Conservation (phyloP, 2,113 vertebrate genomes). For the Calypte anna region DNA sequence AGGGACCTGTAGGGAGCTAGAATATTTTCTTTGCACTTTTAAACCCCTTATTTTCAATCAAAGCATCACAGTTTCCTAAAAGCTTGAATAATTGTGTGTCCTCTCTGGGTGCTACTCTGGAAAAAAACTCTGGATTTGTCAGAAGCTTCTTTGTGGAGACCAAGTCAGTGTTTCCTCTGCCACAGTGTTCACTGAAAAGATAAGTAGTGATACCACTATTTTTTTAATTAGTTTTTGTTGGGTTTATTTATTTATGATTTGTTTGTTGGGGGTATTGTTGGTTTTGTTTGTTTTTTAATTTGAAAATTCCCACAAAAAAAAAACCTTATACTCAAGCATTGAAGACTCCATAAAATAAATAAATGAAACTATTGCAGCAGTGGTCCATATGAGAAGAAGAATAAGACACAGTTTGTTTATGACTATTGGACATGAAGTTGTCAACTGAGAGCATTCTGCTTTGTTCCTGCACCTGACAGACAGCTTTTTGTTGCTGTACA, state of each 20-base stretch:
- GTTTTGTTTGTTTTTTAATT: too few species aligned
- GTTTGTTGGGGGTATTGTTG: background rate
- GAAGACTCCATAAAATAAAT: background rate
- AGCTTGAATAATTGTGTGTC: background rate
- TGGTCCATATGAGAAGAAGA: background rate
- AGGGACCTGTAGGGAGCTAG: background rate
- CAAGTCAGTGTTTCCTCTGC: background rate
- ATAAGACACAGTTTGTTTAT: background rate
- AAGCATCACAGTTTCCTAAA: background rate
- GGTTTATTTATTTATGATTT: background rate
- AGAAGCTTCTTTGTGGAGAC: background rate
- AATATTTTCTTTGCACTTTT: background rate
- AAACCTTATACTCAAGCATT: background rate
- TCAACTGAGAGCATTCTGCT: background rate
- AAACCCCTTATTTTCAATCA: background rate
- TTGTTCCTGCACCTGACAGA: background rate
- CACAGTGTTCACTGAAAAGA: background rate
- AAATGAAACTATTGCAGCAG: background rate
- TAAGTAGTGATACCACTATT: background rate
- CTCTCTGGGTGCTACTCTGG: background rate
- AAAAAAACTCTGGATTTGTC: background rate
- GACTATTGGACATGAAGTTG: background rate
- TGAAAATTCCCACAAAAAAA: too few species aligned
- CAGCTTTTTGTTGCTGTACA: background rate
- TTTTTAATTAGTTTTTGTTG: too few species aligned